phyloP scores from a whole-genome alignment of 2,113 vertebrate genomes.

The Tapirus terrestris region DNA sequence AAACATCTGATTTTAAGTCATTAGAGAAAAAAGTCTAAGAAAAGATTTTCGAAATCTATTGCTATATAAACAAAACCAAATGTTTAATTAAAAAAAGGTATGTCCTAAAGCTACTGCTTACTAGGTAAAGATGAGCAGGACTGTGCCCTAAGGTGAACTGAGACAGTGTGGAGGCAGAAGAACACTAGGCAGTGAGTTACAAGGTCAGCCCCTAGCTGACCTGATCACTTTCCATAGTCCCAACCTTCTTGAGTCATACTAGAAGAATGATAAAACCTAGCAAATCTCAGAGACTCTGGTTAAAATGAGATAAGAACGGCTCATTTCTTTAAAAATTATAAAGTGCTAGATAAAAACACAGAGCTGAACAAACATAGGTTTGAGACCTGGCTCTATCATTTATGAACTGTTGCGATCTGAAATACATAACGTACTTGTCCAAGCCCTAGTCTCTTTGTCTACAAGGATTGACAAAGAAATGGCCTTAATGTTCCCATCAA shows the following conservation, averaged over 20 bases:
- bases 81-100: not conserved
- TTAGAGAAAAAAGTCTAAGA: not conserved
- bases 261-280: not conserved
- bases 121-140: not conserved
- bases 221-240: not conserved
- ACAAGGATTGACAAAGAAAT: not conserved
- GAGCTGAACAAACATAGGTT: not conserved
- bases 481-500: not conserved
- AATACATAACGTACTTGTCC: not conserved
- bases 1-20: not conserved
- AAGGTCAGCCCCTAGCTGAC: no score
- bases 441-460: not conserved
- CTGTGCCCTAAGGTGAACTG: not conserved
- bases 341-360: not conserved
- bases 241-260: not conserved
- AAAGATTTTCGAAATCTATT: not conserved
- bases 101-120: not conserved
- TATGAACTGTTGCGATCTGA: not conserved
- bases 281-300: not conserved
- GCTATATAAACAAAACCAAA: constrained; percentile 13
- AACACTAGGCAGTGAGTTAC: no score
- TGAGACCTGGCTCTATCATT: not conserved
- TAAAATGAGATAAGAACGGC: not conserved
- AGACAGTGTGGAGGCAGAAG: fast-evolving
- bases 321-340: not conserved